These are phyloP conservation scores for Eupleurogrammus muticus DNA, from an alignment of 2,797 vertebrate genomes.

Conservation along the genomic window DNA sequence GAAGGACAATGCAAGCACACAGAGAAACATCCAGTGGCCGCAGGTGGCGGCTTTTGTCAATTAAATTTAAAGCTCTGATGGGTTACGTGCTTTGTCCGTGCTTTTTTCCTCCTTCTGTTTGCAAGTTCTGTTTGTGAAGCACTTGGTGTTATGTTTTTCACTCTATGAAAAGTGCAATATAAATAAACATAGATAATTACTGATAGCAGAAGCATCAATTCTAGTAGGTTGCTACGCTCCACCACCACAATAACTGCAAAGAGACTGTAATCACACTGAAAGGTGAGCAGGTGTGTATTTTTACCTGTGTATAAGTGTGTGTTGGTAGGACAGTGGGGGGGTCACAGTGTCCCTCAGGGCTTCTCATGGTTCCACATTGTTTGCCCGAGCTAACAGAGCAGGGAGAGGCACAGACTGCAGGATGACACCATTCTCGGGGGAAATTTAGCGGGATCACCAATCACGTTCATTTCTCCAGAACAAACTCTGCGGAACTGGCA, in stretches of 20 bases:
- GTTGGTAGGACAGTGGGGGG: constrained; percentile 2
- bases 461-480: constrained; percentile 40
- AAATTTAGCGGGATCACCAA: constrained; percentile 58
- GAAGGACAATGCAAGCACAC: neutral
- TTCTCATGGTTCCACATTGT: constrained; percentile 42
- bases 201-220: no score
- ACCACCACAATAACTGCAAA: neutral
- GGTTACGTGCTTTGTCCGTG: neutral
- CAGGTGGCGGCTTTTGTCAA: neutral
- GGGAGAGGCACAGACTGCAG: constrained; percentile 35
- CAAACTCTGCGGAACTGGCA: constrained; percentile 37
- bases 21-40: constrained; percentile 5
- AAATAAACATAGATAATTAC: no score
- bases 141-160: no score
- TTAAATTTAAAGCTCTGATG: neutral
- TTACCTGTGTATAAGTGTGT: constrained; percentile 2
- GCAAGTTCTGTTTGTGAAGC: no score
- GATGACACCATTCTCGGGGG: constrained; percentile 40
- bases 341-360: constrained; percentile 25
- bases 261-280: neutral
- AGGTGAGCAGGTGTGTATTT: neutral
- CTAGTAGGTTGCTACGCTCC: no score
- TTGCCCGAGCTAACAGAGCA: constrained; percentile 58
- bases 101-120: no score
- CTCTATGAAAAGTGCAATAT: no score